These are phyloP conservation scores for Vollenhovia emeryi DNA, from an alignment of 1,140 invertebrate species.

Conservation along the genomic window DNA sequence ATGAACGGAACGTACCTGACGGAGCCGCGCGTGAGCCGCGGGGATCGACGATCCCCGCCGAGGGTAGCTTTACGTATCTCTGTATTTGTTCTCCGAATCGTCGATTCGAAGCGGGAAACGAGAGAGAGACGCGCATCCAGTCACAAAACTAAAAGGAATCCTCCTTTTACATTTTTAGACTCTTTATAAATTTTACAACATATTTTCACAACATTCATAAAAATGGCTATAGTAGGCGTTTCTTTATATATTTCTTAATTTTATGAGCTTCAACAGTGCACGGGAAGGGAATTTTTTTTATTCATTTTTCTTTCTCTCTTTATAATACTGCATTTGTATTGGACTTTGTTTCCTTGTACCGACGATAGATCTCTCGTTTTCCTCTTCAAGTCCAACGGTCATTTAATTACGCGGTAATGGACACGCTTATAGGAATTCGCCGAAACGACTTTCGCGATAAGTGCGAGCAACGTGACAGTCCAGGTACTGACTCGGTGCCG, in stretches of 20 bases:
- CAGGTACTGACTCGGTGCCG: conserved; percentile 35
- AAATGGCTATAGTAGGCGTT: conserved; percentile 19
- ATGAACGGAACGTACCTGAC: conserved; percentile 4
- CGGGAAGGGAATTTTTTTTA: conserved; percentile 19
- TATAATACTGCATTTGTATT: conserved; percentile 43
- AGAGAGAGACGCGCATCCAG: conserved; percentile 16
- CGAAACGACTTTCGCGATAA: conserved; percentile 19
- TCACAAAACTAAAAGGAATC: conserved; percentile 40
- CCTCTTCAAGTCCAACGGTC: conserved; percentile 10
- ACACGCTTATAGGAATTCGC: conserved; percentile 16
- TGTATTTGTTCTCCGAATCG: neutral
- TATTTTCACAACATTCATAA: conserved; percentile 71
- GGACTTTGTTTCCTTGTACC: conserved; percentile 52
- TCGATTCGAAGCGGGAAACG: conserved; percentile 27
- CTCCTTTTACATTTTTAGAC: conserved; percentile 34
- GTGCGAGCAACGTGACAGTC: conserved; percentile 32
- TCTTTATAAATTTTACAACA: conserved; percentile 74
- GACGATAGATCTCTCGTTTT: conserved; percentile 23
- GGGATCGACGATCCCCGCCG: conserved; percentile 10
- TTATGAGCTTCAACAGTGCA: conserved; percentile 47
- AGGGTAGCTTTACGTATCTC: conserved; percentile 2
- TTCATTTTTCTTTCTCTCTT: neutral
- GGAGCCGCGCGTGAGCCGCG: neutral
- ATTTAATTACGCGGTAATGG: neutral
- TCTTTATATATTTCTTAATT: conserved; percentile 27